Percentiles rank a stretch among this genome's conserved stretches.
Conservation (phyloP, 2,113 vertebrate species). For the Thinocorus orbignyianus region DNA sequence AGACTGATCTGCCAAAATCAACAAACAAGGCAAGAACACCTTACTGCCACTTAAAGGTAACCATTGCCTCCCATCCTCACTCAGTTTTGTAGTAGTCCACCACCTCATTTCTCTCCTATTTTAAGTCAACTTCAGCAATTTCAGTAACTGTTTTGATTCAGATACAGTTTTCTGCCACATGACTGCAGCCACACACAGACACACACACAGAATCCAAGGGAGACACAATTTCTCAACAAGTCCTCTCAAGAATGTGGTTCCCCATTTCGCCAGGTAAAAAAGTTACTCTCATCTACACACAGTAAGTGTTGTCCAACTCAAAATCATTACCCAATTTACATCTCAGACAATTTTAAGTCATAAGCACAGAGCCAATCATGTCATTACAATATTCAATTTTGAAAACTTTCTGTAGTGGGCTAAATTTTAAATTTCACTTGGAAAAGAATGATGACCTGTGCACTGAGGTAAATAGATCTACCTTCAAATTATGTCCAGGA, state of each 20-base stretch:
- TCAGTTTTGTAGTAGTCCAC: neutral
- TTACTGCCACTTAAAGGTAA: neutral
- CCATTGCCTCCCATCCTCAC: neutral
- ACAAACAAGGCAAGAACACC: neutral
- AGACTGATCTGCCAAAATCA: neutral
- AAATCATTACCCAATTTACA: neutral
- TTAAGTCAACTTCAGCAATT: neutral
- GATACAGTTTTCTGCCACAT: fast-evolving
- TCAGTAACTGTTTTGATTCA: neutral
- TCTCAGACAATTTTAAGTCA: fast-evolving
- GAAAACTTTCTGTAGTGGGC: neutral
- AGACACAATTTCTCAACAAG: neutral
- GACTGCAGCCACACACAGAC: neutral
- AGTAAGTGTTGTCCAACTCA: neutral
- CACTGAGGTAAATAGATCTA: fast-evolving
- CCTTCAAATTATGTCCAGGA: neutral
- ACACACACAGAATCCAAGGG: neutral
- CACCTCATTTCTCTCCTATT: neutral
- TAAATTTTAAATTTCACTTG: neutral
- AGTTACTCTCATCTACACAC: neutral
- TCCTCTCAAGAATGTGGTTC: neutral
- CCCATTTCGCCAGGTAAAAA: neutral
- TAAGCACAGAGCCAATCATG: fast-evolving
- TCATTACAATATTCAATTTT: neutral
- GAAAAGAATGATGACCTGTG: neutral